Percentiles rank a stretch among this genome's conserved stretches.
Conservation (phyloP, 2,888 invertebrate genomes). For the Lasioglossum vierecki region DNA sequence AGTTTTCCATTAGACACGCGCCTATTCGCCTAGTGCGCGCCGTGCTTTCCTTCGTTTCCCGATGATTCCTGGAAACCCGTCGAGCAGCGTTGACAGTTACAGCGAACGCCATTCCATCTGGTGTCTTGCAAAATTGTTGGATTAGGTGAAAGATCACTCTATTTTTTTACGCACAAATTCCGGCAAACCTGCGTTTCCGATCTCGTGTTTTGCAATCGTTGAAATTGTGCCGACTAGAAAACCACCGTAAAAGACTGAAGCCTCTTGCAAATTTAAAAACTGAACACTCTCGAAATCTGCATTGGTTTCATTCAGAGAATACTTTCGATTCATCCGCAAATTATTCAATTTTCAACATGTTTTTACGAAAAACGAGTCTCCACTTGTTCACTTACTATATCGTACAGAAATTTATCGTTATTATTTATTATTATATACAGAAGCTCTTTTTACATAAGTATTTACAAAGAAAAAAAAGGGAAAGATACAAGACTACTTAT, state of each 20-base stretch:
- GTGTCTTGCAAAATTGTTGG: background rate
- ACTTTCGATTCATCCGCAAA: background rate
- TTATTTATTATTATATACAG: too few species aligned
- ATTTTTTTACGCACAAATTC: background rate
- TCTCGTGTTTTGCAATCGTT: background rate
- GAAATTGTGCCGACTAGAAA: too few species aligned
- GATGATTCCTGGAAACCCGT: background rate
- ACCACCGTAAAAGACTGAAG: too few species aligned
- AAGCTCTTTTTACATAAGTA: too few species aligned
- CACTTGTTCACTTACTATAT: too few species aligned
- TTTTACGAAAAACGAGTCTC: too few species aligned
- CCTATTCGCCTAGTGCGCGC: slow-evolving; percentile 7
- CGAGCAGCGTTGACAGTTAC: background rate
- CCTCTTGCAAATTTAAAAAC: too few species aligned
- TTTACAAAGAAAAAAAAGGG: too few species aligned
- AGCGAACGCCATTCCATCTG: background rate
- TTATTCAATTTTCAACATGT: background rate
- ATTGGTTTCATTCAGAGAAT: background rate
- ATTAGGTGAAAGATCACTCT: background rate
- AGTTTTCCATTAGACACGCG: slow-evolving; percentile 55
- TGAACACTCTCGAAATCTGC: background rate
- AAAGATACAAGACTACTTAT: too few species aligned
- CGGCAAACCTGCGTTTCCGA: background rate
- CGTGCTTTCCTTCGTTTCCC: background rate
- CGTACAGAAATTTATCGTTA: too few species aligned